These are phyloP conservation scores for Nannoperca australis DNA, from an alignment of 2,797 vertebrate genomes.

Conservation along the genomic window DNA sequence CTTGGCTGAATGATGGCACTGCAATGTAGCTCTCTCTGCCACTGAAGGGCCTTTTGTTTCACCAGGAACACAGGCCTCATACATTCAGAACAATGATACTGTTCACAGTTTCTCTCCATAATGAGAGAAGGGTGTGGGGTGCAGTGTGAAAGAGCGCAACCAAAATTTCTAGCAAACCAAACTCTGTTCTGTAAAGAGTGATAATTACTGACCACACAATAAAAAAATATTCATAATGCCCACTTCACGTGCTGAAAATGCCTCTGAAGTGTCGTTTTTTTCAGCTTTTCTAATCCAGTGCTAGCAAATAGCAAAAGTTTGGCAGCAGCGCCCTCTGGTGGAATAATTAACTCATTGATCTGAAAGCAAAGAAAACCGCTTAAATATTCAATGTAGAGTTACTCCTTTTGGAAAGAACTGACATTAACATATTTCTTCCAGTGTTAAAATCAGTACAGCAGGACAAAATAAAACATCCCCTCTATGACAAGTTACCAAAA, in stretches of 20 bases:
- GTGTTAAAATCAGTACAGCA: neutral
- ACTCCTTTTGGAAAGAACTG: neutral
- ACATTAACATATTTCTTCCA: neutral
- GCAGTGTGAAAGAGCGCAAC: neutral
- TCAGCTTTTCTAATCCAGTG: neutral
- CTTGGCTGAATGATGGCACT: conserved; percentile 69
- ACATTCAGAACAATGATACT: conserved; percentile 75
- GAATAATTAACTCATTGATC: conserved; percentile 2
- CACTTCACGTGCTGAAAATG: neutral
- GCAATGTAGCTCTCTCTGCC: conserved; percentile 59
- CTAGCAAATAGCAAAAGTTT: conserved; percentile 5
- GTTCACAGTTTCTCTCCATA: conserved; percentile 64
- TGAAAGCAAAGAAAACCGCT: neutral
- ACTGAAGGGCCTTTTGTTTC: conserved; percentile 79
- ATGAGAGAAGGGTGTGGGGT: conserved; percentile 25
- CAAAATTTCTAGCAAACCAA: conserved; percentile 16
- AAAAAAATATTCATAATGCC: neutral
- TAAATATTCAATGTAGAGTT: neutral
- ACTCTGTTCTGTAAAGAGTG: conserved; percentile 12
- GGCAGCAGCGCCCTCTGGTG: conserved; percentile 70
- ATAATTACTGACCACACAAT: conserved; percentile 5
- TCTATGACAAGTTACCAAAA: neutral
- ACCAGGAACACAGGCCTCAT: conserved; percentile 70
- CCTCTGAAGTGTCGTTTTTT: neutral
- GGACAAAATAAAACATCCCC: neutral